A percentile compares a stretch with the other conserved stretches of the same genome.
Evolutionary conservation across 1,140 invertebrate species (phyloP).

Genomic region (Brachionus calyciflorus): DNA sequence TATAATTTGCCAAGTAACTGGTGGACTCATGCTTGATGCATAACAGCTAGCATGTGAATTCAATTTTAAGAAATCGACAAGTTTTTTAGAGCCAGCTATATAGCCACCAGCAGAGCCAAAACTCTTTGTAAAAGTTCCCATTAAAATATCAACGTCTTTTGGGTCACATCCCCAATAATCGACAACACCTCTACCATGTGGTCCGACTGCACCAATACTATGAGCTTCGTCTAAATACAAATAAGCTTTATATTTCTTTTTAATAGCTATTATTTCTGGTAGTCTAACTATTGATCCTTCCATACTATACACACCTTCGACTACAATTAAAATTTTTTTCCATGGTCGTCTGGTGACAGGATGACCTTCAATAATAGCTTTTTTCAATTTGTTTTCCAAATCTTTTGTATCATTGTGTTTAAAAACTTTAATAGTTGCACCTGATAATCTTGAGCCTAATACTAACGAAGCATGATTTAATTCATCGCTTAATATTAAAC

Average conservation of each 20-base stretch:
- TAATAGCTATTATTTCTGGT: constrained; percentile 81
- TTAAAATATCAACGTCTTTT: constrained; percentile 86
- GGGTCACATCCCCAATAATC: constrained; percentile 80
- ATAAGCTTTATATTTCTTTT: constrained; percentile 88
- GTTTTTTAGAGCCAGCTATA: constrained; percentile 82
- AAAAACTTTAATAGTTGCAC: constrained; percentile 81
- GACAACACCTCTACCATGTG: constrained; percentile 79
- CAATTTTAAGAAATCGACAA: constrained; percentile 76
- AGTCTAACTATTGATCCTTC: constrained; percentile 90
- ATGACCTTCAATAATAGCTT: constrained; percentile 77
- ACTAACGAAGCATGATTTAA: constrained; percentile 95
- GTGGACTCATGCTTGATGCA: constrained; percentile 83
- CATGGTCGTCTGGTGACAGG: constrained; percentile 74
- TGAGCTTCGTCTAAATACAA: constrained; percentile 93
- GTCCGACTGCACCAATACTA: constrained; percentile 87
- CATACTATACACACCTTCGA: constrained; percentile 97
- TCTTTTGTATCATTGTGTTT: constrained; percentile 76
- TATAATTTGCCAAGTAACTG: constrained; percentile 84
- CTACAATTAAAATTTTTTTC: constrained; percentile 88
- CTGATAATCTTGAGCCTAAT: constrained; percentile 81
- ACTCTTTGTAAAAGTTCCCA: constrained; percentile 93
- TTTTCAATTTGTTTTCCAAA: constrained; percentile 75
- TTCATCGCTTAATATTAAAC: constrained; percentile 88
- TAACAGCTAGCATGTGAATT: constrained; percentile 82
- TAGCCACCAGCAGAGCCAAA: constrained; percentile 97